These are phyloP conservation scores for Flabesymbios commensalis DNA, from an alignment of 2,888 invertebrate species.

Conservation along the genomic window DNA sequence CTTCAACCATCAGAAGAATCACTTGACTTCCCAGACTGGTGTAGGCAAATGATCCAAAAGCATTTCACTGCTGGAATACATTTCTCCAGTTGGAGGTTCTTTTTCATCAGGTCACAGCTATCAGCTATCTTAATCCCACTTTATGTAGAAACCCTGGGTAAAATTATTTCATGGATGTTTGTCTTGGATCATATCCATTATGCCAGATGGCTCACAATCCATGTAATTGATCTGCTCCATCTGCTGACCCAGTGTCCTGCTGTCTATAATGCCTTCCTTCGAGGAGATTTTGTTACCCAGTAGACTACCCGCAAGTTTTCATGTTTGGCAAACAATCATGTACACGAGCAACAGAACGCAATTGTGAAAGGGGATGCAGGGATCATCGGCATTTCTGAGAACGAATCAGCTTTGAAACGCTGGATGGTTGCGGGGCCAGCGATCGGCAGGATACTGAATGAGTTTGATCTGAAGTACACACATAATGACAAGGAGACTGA, in stretches of 20 bases:
- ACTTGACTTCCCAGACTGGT: background rate
- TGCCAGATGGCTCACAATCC: background rate
- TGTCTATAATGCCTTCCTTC: background rate
- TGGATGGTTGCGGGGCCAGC: background rate
- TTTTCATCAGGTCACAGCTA: background rate
- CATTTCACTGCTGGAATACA: background rate
- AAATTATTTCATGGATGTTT: conserved; percentile 2
- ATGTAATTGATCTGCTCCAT: background rate
- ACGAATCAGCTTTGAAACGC: background rate
- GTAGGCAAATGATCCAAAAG: background rate
- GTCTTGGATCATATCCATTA: conserved; percentile 6
- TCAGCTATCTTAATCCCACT: background rate
- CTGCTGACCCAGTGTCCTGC: background rate
- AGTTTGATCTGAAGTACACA: background rate
- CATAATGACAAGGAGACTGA: background rate
- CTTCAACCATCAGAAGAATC: background rate
- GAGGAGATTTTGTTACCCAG: background rate
- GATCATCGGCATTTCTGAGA: conserved; percentile 1
- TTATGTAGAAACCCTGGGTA: background rate
- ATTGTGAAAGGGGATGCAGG: conserved; percentile 8
- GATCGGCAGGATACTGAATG: background rate
- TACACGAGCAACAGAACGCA: conserved; percentile 7
- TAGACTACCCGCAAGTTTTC: background rate
- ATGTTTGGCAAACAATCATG: conserved; percentile 3
- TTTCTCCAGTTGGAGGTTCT: background rate